Conservation (phyloP, 35 echinoderm and acorn worm genomes). For the Heliocidaris erythrogramma region DNA sequence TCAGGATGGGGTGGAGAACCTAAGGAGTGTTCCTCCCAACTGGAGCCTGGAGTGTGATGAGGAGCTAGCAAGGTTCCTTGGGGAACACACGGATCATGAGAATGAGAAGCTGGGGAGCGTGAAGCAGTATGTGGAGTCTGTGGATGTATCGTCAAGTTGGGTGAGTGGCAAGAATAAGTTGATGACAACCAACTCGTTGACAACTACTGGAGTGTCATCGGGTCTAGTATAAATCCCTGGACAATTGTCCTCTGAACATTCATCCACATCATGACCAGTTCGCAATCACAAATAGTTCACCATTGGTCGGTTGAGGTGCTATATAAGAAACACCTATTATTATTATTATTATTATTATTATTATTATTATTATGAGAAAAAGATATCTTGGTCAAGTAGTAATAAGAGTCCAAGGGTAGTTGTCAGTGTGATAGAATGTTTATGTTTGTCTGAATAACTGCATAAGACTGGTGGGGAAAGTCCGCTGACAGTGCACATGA, state of each 20-base stretch:
- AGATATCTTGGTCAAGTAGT: no score
- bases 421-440: no score
- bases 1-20: conserved; percentile 52
- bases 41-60: conserved; percentile 92
- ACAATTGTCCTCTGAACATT: not conserved
- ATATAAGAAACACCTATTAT: no score
- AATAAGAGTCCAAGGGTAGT: no score
- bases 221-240: not conserved
- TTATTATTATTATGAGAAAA: no score
- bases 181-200: not conserved
- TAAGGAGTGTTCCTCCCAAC: conserved; percentile 63
- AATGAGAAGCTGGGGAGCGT: conserved; percentile 90
- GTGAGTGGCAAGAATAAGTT: conserved; percentile 45
- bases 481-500: no score
- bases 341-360: no score
- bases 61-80: conserved; percentile 83
- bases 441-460: no score
- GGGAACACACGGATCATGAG: conserved; percentile 81
- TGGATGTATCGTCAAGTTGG: conserved; percentile 90
- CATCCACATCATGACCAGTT: not conserved
- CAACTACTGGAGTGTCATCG: no score
- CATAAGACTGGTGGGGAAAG: no score
- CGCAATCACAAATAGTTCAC: no score
- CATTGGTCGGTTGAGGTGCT: no score
- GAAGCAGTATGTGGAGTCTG: conserved; percentile 96